phyloP scores from a whole-genome alignment of 2,797 vertebrate species.

The Microcaecilia unicolor region DNA sequence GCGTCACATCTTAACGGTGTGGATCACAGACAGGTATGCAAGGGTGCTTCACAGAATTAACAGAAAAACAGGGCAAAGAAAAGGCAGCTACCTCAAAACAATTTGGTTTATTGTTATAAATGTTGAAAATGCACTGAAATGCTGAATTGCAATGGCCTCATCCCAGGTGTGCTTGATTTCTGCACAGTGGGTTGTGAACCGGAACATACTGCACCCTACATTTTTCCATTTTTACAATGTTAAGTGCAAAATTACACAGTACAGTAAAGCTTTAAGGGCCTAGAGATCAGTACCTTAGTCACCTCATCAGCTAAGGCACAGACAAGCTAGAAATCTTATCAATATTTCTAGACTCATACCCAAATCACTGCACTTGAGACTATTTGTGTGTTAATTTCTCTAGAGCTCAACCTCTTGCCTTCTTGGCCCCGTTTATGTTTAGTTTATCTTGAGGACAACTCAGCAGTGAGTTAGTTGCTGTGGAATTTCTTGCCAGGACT shows the following conservation, averaged over 20 bases:
- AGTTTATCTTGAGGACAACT: not conserved
- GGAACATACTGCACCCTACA: not conserved
- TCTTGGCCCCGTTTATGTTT: not conserved
- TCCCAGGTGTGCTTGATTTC: not conserved
- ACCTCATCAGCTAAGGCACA: too few species aligned
- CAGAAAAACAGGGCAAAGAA: too few species aligned
- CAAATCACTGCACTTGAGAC: too few species aligned
- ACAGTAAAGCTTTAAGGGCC: too few species aligned
- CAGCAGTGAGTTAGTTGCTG: slow-evolving; percentile 49
- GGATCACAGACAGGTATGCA: too few species aligned
- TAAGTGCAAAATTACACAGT: slow-evolving; percentile 3
- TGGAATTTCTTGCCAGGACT: slow-evolving; percentile 80
- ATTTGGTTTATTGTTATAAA: slow-evolving; percentile 15
- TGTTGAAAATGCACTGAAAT: not conserved
- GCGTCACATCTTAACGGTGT: too few species aligned
- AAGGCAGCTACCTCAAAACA: slow-evolving; percentile 8
- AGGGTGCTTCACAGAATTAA: too few species aligned
- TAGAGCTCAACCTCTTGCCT: too few species aligned
- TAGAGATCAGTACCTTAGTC: too few species aligned
- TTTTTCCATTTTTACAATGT: not conserved
- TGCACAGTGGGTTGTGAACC: not conserved
- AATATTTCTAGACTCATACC: too few species aligned
- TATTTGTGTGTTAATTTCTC: too few species aligned
- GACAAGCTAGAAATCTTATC: too few species aligned
- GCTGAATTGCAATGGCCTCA: not conserved